Conservation (phyloP, 2,113 vertebrate genomes). For the Australoheros scitulus region DNA sequence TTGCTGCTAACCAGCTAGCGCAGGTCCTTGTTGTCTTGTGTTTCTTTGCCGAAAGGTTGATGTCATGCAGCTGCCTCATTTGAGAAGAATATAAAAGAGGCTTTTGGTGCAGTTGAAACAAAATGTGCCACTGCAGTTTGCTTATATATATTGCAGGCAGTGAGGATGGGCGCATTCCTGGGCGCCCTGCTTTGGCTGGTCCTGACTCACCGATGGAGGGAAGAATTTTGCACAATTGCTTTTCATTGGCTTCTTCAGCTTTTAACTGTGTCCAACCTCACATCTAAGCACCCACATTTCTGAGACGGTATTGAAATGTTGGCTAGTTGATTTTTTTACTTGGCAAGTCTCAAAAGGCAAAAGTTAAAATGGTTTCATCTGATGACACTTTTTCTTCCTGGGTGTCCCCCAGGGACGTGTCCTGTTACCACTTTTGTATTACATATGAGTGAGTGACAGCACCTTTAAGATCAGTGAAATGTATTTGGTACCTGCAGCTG, state of each 20-base stretch:
- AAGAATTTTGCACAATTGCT: not conserved
- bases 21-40: not conserved
- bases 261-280: not conserved
- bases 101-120: not conserved
- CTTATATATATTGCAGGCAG: not conserved
- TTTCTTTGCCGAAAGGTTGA: not conserved
- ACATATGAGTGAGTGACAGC: not conserved
- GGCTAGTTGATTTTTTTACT: not conserved
- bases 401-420: not conserved
- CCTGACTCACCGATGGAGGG: not conserved
- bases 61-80: not conserved
- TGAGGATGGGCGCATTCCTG: too few relatives aligned
- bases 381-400: not conserved
- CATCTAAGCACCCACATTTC: not conserved
- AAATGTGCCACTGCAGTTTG: not conserved
- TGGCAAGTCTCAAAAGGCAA: not conserved
- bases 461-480: not conserved
- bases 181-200: too few relatives aligned
- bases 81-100: not conserved
- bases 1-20: not conserved
- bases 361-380: not conserved
- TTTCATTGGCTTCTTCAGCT: not conserved
- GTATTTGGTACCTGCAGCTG: too few relatives aligned
- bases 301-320: too few relatives aligned
- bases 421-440: not conserved